Conservation (phyloP, 2,888 invertebrate genomes). For the Trachelus iudaicus region DNA sequence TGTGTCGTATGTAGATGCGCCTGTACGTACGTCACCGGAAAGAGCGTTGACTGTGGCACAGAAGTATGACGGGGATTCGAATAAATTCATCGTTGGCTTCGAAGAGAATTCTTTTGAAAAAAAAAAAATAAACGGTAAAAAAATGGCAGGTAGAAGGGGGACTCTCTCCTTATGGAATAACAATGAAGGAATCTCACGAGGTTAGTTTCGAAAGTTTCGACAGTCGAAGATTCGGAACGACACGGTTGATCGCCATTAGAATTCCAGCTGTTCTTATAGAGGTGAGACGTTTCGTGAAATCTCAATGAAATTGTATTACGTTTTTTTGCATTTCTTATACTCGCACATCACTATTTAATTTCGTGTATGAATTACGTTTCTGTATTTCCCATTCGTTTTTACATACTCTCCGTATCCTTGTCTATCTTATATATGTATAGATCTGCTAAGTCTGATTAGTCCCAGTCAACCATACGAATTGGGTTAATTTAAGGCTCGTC, state of each 20-base stretch:
- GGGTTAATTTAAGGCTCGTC: neutral
- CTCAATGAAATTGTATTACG: neutral
- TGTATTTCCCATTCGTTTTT: neutral
- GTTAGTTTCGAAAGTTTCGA: slow-evolving; percentile 2
- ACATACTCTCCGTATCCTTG: neutral
- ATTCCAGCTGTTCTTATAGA: neutral
- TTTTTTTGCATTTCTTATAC: neutral
- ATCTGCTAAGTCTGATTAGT: neutral
- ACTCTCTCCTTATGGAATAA: neutral
- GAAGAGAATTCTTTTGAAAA: neutral
- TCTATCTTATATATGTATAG: neutral
- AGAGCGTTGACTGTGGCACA: neutral
- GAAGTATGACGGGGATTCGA: neutral
- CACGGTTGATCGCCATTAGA: neutral
- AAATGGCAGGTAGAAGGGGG: neutral
- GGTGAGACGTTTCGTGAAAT: neutral
- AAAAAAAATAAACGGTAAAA: neutral
- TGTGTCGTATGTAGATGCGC: neutral
- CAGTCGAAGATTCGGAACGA: neutral
- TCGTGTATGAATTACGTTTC: neutral
- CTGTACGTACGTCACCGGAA: neutral
- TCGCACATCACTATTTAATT: neutral
- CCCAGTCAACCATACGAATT: neutral
- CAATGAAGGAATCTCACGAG: slow-evolving; percentile 30
- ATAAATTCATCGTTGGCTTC: neutral